phyloP scores from a whole-genome alignment of 2,888 invertebrate genomes.

The Cephus nigrinus region DNA sequence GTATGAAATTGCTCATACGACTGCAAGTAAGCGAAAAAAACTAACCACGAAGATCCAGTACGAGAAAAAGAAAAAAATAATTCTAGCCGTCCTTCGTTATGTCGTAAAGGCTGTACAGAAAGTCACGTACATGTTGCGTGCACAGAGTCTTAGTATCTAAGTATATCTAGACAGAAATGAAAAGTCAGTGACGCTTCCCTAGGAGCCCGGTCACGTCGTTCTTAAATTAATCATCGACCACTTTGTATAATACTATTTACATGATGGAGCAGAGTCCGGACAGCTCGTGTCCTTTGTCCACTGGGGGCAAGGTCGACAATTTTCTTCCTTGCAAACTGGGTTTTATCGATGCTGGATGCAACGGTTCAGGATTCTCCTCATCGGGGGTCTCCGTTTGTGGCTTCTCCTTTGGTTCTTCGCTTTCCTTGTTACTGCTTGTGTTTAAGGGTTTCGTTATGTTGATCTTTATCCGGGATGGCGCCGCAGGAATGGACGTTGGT shows the following conservation, averaged over 20 bases:
- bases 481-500: constrained; percentile 64
- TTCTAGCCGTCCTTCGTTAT: constrained; percentile 27
- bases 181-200: background rate
- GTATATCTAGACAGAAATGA: background rate
- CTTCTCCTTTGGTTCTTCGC: constrained; percentile 53
- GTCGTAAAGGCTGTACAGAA: constrained; percentile 50
- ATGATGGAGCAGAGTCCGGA: constrained; percentile 90
- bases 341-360: constrained; percentile 69
- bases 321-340: constrained; percentile 74
- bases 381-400: constrained; percentile 61
- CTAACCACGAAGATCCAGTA: background rate
- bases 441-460: constrained; percentile 80
- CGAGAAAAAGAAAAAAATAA: constrained; percentile 13
- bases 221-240: background rate
- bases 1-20: background rate
- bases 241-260: constrained; percentile 67
- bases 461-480: constrained; percentile 75
- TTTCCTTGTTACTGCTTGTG: constrained; percentile 51
- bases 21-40: background rate
- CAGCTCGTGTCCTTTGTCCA: constrained; percentile 80
- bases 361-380: constrained; percentile 55
- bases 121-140: constrained; percentile 28
- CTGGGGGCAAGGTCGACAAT: constrained; percentile 78
- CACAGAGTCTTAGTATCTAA: background rate
- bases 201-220: background rate